phyloP scores from a whole-genome alignment of 2,113 vertebrate species.

The Daphoenositta chrysoptera region DNA sequence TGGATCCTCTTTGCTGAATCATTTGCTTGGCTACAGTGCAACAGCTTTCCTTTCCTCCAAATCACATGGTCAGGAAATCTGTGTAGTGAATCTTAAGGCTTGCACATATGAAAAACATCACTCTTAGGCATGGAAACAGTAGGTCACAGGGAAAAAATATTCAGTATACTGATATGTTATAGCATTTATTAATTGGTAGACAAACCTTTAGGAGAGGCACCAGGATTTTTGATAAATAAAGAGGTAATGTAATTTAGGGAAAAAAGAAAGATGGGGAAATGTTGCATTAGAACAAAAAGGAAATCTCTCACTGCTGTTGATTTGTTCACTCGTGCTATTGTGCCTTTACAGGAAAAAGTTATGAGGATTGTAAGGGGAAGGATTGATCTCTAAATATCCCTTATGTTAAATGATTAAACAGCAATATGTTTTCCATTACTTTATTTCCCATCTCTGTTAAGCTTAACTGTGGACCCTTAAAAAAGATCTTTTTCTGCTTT shows the following conservation, averaged over 20 bases:
- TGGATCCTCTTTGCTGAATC: constrained; percentile 17
- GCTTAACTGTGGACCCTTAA: not conserved
- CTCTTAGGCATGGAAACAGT: not conserved
- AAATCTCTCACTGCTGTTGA: not conserved
- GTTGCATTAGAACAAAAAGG: not conserved
- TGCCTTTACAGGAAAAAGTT: not conserved
- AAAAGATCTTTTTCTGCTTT: not conserved
- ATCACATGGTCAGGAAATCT: not conserved
- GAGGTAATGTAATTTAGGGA: not conserved
- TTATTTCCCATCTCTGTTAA: not conserved
- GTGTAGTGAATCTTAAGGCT: not conserved
- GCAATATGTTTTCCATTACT: not conserved
- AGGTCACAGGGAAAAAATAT: not conserved
- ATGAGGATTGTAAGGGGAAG: not conserved
- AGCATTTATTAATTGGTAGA: not conserved
- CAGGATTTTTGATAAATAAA: not conserved
- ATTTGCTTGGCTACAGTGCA: constrained; percentile 2
- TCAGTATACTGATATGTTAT: not conserved
- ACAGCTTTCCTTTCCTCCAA: not conserved
- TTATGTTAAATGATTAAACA: not conserved
- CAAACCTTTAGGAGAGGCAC: not conserved
- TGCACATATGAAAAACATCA: not conserved
- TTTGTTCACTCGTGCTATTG: not conserved
- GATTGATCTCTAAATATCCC: not conserved
- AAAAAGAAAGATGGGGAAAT: not conserved